Percentiles rank a stretch among this genome's conserved stretches.
These are phyloP conservation scores for Trissolcus brochymenae DNA, from an alignment of 2,888 invertebrate genomes.

Conservation along the genomic window DNA sequence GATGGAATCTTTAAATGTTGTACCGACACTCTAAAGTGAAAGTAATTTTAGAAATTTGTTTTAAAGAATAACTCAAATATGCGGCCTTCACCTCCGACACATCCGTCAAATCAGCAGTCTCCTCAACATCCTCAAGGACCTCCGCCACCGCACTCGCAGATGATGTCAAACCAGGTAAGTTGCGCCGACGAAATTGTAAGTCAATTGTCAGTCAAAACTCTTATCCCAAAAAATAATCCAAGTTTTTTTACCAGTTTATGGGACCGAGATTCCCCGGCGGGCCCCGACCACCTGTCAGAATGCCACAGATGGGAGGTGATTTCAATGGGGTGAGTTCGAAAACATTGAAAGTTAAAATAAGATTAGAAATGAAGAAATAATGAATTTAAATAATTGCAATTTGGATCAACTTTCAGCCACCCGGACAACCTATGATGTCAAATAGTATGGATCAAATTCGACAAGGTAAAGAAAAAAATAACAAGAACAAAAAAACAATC, in stretches of 20 bases:
- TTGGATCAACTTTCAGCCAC: constrained; percentile 78
- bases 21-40: not conserved
- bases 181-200: not conserved
- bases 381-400: not conserved
- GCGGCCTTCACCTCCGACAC: constrained; percentile 89
- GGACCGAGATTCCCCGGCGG: constrained; percentile 97
- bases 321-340: constrained; percentile 88
- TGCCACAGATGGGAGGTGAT: constrained; percentile 96
- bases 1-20: no score
- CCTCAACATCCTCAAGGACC: constrained; percentile 86
- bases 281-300: constrained; percentile 92
- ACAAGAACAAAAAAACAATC: not conserved
- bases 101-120: constrained; percentile 94
- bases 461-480: constrained; percentile 79
- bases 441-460: constrained; percentile 95
- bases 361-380: not conserved
- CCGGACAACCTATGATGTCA: constrained; percentile 97
- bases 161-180: constrained; percentile 85
- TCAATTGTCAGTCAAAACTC: no score
- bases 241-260: constrained; percentile 88
- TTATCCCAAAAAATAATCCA: not conserved
- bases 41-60: constrained; percentile 25
- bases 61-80: constrained; percentile 84
- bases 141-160: constrained; percentile 88
- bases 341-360: not conserved